Percentiles rank a stretch among this genome's conserved stretches.
Conservation (phyloP, 2,888 invertebrate genomes). For the Dendrolimus pini region DNA sequence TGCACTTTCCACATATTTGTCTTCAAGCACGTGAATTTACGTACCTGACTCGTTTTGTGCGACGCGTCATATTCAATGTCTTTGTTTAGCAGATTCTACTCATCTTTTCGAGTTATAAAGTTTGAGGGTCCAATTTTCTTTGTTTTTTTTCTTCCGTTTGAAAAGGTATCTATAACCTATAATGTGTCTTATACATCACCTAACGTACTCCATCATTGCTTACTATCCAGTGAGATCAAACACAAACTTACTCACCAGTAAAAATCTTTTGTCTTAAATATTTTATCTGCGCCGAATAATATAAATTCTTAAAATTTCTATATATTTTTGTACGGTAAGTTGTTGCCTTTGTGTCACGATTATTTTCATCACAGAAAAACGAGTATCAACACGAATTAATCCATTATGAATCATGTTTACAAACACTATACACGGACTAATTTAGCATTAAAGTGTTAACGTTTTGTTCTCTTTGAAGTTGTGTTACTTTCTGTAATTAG, state of each 20-base stretch:
- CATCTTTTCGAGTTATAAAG: not conserved
- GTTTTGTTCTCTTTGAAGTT: constrained; percentile 38
- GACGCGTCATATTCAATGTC: not conserved
- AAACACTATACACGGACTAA: constrained; percentile 23
- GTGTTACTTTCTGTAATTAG: constrained; percentile 41
- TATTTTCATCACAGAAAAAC: not conserved
- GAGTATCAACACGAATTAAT: constrained; percentile 21
- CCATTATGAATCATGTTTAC: constrained; percentile 30
- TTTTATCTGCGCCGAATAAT: not conserved
- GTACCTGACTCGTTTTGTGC: not conserved
- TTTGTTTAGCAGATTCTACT: not conserved
- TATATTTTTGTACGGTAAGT: not conserved
- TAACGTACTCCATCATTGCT: not conserved
- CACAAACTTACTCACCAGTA: not conserved
- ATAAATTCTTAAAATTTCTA: not conserved
- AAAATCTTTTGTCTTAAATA: too few relatives aligned
- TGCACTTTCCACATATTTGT: not conserved
- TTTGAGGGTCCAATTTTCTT: not conserved
- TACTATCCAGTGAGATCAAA: not conserved
- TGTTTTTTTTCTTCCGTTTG: too few relatives aligned
- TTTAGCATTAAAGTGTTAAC: constrained; percentile 48
- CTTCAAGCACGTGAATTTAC: not conserved
- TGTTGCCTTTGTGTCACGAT: not conserved
- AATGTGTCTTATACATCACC: too few relatives aligned
- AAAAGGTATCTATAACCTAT: too few relatives aligned